Base-by-base conservation (phyloP, 2,888 invertebrate species). In the Diabrotica balteata region DNA sequence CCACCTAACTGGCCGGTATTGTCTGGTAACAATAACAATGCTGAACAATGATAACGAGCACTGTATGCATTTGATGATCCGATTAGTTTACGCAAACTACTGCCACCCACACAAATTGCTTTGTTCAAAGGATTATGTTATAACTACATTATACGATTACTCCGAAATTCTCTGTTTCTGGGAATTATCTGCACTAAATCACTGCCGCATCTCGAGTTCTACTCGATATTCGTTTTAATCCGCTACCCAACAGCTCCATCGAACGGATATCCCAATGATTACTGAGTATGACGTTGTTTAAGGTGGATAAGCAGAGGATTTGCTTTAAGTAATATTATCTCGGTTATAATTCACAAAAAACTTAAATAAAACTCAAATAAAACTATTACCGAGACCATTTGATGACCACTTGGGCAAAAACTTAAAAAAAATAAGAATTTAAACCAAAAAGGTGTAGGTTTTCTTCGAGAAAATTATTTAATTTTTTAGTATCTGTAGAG, bases 61-160 rank as follows among this genome's bases (percentile, higher is more conserved):
- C 69, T 72, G 74, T 74, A 73, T 73, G 73, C 74, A 73, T 67
- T 73, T 66, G 74, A 74, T 72, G 73, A 73, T 76, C 72, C 72
- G 73, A 74, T 74, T 74, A 74, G 76, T 72, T 72, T 70, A 73
- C 71, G 72, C 70, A 73, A 75, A 74, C 74, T 74, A 66, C 64
- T 65, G 55, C 74, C 74, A 65, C 73, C 75, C 73, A 72, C 73
- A 69, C 72, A 67, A 71, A 73, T 70, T 67, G 72, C 73, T 72
- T 67, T 64, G 72, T 73, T 72, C 70, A 63, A 61, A 69, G 70
- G 73, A 76, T 74, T 75, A 75, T 72, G 72, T 74, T 75, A 76
- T 76, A 74, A 75, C 73, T 71, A 72, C 73, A 69, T 70, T 70
- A 70, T 66, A 58, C 68, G 70, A 69, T 72, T 70, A 71, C 72